Evolutionary conservation across 53 echinoderm and acorn worm genomes (phyloP).

Genomic region (Zoroaster sp.): DNA sequence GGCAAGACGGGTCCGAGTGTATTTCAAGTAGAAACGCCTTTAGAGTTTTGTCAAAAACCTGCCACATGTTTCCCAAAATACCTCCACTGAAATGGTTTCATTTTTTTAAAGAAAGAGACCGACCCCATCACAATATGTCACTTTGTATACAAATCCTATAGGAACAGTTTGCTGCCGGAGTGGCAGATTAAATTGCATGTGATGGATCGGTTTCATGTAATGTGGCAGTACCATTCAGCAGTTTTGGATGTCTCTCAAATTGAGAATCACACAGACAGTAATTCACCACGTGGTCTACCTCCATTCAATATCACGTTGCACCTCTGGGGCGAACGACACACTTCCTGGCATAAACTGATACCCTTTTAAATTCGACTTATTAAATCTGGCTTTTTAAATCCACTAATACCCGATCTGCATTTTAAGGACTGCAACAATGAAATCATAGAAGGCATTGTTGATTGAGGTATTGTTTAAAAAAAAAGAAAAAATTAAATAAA

Average conservation of each 20-base stretch:
- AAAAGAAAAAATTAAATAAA: too few relatives aligned
- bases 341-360: conserved; percentile 39
- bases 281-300: neutral
- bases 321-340: neutral
- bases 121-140: neutral
- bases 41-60: too few relatives aligned
- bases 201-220: neutral
- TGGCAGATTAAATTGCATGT: neutral
- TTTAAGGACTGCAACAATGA: neutral
- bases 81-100: too few relatives aligned
- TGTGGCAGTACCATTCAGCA: neutral
- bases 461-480: too few relatives aligned
- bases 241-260: neutral
- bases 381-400: conserved; percentile 30
- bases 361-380: neutral
- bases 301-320: neutral
- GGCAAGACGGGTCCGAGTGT: too few relatives aligned
- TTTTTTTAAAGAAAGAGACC: too few relatives aligned
- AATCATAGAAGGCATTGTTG: neutral
- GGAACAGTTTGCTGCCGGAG: neutral
- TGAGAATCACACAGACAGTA: neutral
- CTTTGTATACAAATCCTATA: neutral
- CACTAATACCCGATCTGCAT: neutral
- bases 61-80: too few relatives aligned
- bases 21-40: too few relatives aligned